Conservation (phyloP, 2,888 invertebrate species). For the Tipula vernalis region DNA sequence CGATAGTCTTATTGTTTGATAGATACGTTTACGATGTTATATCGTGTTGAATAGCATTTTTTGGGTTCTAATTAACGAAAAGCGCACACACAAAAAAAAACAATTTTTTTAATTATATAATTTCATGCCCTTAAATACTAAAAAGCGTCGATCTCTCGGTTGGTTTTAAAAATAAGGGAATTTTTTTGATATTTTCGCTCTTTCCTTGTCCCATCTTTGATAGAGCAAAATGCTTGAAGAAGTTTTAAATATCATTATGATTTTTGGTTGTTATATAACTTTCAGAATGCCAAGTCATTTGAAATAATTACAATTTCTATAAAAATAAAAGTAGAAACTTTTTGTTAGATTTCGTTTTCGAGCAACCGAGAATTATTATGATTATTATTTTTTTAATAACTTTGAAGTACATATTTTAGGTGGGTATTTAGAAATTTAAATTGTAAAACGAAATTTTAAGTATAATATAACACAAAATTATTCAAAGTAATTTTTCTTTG, state of each 20-base stretch:
- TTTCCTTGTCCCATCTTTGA: not conserved
- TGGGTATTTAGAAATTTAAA: no score
- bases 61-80: not conserved
- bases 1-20: not conserved
- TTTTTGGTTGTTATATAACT: not conserved
- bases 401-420: not conserved
- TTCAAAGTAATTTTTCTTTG: no score
- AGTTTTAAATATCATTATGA: not conserved
- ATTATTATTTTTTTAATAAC: not conserved
- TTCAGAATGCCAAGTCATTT: not conserved
- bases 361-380: not conserved
- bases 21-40: not conserved
- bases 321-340: not conserved
- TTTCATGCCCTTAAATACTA: not conserved
- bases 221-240: not conserved
- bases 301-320: not conserved
- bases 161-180: not conserved
- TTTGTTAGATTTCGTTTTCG: not conserved
- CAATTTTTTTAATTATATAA: not conserved
- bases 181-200: not conserved
- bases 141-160: no score
- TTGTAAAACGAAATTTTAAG: no score
- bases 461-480: no score
- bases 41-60: not conserved
- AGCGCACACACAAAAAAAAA: not conserved